Evolutionary conservation across 2,797 vertebrate genomes (phyloP).

Genomic region (Phalanger gymnotis): DNA sequence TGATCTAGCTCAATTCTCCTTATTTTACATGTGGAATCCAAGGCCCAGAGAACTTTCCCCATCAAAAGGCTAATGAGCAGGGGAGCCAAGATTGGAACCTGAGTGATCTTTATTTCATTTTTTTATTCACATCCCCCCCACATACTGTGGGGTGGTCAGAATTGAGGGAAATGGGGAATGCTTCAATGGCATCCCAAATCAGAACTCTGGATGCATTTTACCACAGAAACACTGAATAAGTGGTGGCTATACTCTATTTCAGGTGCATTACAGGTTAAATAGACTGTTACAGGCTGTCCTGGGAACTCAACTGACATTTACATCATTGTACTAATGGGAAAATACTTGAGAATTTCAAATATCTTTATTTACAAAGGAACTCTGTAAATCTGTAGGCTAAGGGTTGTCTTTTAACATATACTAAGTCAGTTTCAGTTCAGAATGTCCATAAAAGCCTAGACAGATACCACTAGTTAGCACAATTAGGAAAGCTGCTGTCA

Average conservation of each 20-base stretch:
- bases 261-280: not conserved
- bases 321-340: not conserved
- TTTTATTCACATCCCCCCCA: too few species aligned
- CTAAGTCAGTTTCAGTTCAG: not conserved
- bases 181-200: not conserved
- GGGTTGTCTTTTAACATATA: not conserved
- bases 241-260: not conserved
- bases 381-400: not conserved
- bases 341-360: not conserved
- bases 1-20: too few species aligned
- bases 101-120: too few species aligned
- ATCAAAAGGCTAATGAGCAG: too few species aligned
- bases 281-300: not conserved
- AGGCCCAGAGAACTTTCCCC: too few species aligned
- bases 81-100: too few species aligned
- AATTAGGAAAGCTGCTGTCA: not conserved
- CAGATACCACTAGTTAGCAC: not conserved
- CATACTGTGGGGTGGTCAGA: too few species aligned
- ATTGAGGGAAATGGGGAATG: not conserved
- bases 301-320: not conserved
- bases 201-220: not conserved
- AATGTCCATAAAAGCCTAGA: not conserved
- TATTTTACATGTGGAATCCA: too few species aligned
- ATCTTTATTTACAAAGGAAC: not conserved
- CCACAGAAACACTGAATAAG: not conserved